Base-by-base conservation (phyloP, 2,888 invertebrate species). In the Bugulina stolonifera region DNA sequence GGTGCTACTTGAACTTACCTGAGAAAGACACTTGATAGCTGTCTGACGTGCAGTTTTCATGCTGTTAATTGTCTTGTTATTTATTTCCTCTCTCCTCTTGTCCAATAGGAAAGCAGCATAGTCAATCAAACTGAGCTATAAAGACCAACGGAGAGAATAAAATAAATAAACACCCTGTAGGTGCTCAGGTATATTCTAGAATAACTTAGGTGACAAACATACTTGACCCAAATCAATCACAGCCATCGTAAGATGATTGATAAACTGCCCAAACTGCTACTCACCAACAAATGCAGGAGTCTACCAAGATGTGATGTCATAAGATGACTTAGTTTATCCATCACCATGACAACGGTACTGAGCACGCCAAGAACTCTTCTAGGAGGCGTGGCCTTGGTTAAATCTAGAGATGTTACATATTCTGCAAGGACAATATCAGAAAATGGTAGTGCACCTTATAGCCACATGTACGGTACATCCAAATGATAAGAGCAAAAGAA, bases 261-360 rank as follows among this genome's bases (percentile, higher is more conserved):
- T n/a, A n/a, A n/a, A n/a, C n/a, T n/a, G n/a, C n/a, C n/a, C n/a
- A n/a, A n/a, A n/a, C n/a, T n/a, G n/a, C n/a, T 14, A 64, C 34
- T 32, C 10, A 64, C 64, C 27, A 64, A 32, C 32, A 64, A 34
- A n/a, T 64, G 64, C 14, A 25, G 27, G 32, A 64, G 14, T 32
- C 32, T 22, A n/a, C 5, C 3, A 27, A 32, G 32, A n/a, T 92
- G 86, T 69, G 87, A 85, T 0, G 88, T 86, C 70, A 93, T 89
- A 72, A 91, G 88, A 1, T 91, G 92, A 0, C 84, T 93, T 78
- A 94, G 77, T 74, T 84, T 83, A 76, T 80, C 78, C 29, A 82
- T 75, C 10, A 85, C 79, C 69, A 81, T 74, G 27, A 80, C 80
- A 29, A 84, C 75, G 1, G 83, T 81, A 71, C 79, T 80, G 54